These are phyloP conservation scores for Caerostris extrusa DNA, from an alignment of 1,140 invertebrate species.

Conservation along the genomic window DNA sequence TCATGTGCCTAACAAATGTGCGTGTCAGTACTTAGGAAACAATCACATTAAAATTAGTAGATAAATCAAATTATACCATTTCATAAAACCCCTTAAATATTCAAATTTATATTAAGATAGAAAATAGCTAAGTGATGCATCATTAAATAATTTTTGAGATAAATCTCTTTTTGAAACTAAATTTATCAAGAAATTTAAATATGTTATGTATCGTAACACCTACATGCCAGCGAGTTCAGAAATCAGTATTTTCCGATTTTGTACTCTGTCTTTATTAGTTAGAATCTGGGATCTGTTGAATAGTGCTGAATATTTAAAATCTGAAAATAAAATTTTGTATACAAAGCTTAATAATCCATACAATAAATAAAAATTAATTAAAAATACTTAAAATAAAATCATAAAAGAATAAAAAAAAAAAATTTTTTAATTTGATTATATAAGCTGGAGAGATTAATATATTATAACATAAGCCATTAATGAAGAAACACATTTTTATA, in stretches of 20 bases:
- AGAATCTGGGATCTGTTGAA: constrained; percentile 85
- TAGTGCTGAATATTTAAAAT: constrained; percentile 86
- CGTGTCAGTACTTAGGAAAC: no score
- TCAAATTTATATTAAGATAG: neutral
- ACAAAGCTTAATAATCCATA: neutral
- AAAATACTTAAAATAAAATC: neutral
- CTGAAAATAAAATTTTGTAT: constrained; percentile 79
- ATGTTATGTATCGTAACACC: neutral
- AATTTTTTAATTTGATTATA: neutral
- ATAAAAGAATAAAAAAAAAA: neutral
- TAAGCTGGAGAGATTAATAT: no score
- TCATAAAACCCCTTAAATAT: no score
- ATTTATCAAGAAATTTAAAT: no score
- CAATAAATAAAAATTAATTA: neutral
- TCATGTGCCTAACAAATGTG: no score
- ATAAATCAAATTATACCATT: no score
- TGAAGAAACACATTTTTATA: no score
- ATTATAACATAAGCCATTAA: no score
- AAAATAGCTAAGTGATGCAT: neutral
- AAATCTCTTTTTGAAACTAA: neutral
- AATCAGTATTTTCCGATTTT: constrained; percentile 88
- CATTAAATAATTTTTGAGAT: neutral
- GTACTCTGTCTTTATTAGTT: constrained; percentile 89
- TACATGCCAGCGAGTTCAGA: constrained; percentile 82
- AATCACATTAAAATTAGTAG: no score